Base-by-base conservation (phyloP, 2,113 vertebrate genomes). In the Antennarius striatus region DNA sequence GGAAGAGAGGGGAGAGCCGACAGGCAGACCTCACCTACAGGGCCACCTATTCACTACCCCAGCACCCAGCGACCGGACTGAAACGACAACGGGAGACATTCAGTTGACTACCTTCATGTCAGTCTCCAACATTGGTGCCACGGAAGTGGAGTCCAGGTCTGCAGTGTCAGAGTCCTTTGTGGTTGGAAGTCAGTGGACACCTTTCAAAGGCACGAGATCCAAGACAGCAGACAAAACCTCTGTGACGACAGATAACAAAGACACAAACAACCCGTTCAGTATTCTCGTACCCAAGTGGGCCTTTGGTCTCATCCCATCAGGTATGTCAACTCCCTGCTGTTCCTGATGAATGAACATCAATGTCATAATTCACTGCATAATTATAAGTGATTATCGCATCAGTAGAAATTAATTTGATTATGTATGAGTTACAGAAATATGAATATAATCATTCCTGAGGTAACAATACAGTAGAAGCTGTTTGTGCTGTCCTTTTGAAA, bases 211-310 rank as follows among this genome's bases (percentile, higher is more conserved):
- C 12, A 4, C 9, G 14, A 78, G 28, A 45, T 36, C 60, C 29
- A 85, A 78, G 30, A 45, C 78, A 1, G 77, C 84, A 50, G 53
- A 30, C 52, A 62, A 71, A 75, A 9, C 71, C 5, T 5, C 49
- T 0, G 45, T n/a, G 42, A 59, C 70, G 9, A 57, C 59, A 4
- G 83, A 86, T 45, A 67, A 48, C 36, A 79, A 84, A 50, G 72
- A 64, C 7, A 10, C 53, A 40, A 73, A 29, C 74, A 79, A 84
- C 56, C 75, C 84, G 1, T 88, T 90, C 51, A 82, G 63, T 9
- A 61, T 86, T 2, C 47, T 89, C 0, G 45, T 78, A 10, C 88
- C 90, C 73, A 88, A 71, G 76, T 91, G 90, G 90, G 68, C 85
- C 36, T 82, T 86, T 13, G 82, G 80, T 28, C 63, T 90, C 60